phyloP scores from a whole-genome alignment of 2,113 vertebrate genomes.

The Acrocephalus kingi region DNA sequence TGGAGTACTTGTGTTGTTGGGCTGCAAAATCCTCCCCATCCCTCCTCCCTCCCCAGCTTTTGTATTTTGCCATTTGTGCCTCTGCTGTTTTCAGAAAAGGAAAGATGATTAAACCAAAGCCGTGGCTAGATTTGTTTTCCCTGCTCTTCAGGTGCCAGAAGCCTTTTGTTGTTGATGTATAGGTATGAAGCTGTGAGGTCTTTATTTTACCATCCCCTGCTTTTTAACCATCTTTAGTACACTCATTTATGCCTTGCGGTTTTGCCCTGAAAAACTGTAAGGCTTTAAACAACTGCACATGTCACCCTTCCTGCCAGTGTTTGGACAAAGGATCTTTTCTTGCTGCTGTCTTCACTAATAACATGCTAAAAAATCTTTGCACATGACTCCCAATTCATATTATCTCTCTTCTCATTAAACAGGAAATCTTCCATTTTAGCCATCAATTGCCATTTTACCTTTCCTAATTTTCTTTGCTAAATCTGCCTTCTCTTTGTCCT shows the following conservation, averaged over 20 bases:
- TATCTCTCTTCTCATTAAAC: constrained; percentile 42
- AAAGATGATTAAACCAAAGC: neutral
- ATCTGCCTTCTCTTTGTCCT: neutral
- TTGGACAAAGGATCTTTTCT: constrained; percentile 56
- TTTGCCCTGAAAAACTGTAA: constrained; percentile 23
- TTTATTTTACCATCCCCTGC: constrained; percentile 6
- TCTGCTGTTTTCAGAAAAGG: neutral
- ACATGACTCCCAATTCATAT: constrained; percentile 19
- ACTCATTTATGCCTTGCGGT: neutral
- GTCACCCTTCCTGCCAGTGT: constrained; percentile 41
- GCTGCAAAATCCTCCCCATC: neutral
- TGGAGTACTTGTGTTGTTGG: accelerated
- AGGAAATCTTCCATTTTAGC: constrained; percentile 40
- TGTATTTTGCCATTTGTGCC: neutral
- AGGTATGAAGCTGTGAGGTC: neutral
- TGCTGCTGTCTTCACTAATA: constrained; percentile 36
- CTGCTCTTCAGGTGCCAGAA: neutral
- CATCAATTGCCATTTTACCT: neutral
- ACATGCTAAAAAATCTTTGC: constrained; percentile 51
- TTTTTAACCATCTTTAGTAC: constrained; percentile 13
- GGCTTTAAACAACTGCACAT: constrained; percentile 66
- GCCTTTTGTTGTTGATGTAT: neutral
- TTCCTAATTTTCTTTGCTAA: neutral
- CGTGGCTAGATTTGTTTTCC: neutral
- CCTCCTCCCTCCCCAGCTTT: neutral